A percentile compares a stretch with the other conserved stretches of the same genome.
Evolutionary conservation across 2,888 invertebrate species (phyloP).

Genomic region (Pseudanteris insignis): DNA sequence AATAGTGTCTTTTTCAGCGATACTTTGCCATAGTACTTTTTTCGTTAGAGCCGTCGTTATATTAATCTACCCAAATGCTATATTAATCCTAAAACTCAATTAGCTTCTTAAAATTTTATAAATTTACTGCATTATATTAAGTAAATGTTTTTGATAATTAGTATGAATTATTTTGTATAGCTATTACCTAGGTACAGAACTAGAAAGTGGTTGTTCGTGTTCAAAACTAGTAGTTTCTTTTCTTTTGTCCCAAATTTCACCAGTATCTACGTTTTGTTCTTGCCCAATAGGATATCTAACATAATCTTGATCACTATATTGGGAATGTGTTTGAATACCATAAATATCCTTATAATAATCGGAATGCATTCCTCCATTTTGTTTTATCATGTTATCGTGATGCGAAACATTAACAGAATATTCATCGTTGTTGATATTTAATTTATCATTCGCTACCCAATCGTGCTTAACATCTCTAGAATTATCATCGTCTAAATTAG

Average conservation of each 20-base stretch:
- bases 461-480: constrained; percentile 54
- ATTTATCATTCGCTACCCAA: constrained; percentile 58
- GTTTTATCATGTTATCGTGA: constrained; percentile 57
- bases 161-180: no score
- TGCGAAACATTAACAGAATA: constrained; percentile 60
- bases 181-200: constrained; percentile 64
- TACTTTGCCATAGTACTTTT: no score
- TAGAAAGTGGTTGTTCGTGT: constrained; percentile 70
- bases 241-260: constrained; percentile 65
- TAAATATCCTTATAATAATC: constrained; percentile 63
- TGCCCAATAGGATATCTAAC: constrained; percentile 61
- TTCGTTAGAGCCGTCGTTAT: no score
- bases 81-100: no score
- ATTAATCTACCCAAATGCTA: no score
- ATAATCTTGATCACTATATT: constrained; percentile 62
- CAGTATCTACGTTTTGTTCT: constrained; percentile 64
- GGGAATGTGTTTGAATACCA: constrained; percentile 57
- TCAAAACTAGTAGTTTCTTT: constrained; percentile 73
- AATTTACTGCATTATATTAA: no score
- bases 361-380: constrained; percentile 58
- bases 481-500: constrained; percentile 56
- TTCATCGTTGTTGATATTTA: constrained; percentile 57
- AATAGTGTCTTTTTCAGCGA: no score
- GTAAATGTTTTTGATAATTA: no score
- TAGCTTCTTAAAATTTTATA: no score